A percentile compares a stretch with the other conserved stretches of the same genome.
These are phyloP conservation scores for Odocoileus virginianus DNA, from an alignment of 2,113 vertebrate genomes.

Conservation along the genomic window DNA sequence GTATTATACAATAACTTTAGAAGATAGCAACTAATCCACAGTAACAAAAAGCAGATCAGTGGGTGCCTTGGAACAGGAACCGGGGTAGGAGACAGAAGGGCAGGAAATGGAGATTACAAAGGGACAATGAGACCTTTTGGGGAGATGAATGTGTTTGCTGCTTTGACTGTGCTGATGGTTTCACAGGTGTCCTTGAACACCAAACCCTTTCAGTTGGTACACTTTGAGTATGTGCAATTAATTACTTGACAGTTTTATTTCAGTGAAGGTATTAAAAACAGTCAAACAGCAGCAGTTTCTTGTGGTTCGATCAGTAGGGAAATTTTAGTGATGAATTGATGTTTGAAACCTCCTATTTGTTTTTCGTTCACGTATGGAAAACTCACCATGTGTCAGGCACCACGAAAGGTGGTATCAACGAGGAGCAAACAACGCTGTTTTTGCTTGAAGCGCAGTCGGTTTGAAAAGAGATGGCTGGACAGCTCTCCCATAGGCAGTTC, in stretches of 20 bases:
- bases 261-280: not conserved
- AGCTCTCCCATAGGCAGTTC: not conserved
- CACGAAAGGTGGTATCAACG: rapidly evolving
- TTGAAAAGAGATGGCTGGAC: not conserved
- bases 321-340: not conserved
- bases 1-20: not conserved
- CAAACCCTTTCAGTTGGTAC: not conserved
- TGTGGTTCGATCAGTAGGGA: not conserved
- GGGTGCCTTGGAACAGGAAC: not conserved
- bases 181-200: too few relatives aligned
- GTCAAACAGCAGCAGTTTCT: not conserved
- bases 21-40: not conserved
- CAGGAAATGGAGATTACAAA: not conserved
- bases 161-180: not conserved
- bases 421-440: not conserved
- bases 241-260: not conserved
- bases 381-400: not conserved
- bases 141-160: not conserved
- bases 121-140: not conserved
- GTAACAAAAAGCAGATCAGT: not conserved
- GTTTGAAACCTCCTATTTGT: not conserved
- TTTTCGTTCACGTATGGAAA: not conserved
- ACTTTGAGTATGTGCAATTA: not conserved
- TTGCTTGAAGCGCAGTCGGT: not conserved
- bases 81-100: not conserved